Evolutionary conservation across 53 echinoderm and acorn worm species (phyloP).

Genomic region (Luidia sarsii): DNA sequence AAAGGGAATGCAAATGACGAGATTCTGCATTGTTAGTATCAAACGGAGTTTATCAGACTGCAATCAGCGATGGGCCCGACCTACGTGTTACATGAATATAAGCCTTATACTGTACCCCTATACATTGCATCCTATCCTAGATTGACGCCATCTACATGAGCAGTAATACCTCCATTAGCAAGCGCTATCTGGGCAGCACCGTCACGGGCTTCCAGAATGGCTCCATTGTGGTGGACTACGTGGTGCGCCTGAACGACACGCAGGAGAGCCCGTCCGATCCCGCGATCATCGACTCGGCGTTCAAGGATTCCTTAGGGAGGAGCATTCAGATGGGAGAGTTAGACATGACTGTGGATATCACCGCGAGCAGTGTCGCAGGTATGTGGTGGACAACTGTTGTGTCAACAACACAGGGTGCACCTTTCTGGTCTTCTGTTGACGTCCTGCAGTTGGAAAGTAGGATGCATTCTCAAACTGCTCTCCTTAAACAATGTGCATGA

Average conservation of each 20-base stretch:
- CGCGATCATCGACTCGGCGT: slow-evolving; percentile 26
- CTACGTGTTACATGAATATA: no score
- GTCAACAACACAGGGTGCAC: no score
- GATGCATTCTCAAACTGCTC: no score
- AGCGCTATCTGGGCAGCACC: slow-evolving; percentile 37
- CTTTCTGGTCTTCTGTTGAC: no score
- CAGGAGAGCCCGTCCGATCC: neutral
- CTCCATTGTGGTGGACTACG: slow-evolving; percentile 60
- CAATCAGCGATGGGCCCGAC: no score
- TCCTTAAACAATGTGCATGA: no score
- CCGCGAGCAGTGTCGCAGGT: slow-evolving; percentile 53
- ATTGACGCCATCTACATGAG: slow-evolving; percentile 54
- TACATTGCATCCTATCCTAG: slow-evolving; percentile 12
- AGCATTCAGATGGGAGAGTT: slow-evolving; percentile 25
- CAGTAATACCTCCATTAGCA: slow-evolving; percentile 18
- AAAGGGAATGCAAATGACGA: no score
- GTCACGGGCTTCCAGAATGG: slow-evolving; percentile 58
- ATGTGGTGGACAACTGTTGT: neutral
- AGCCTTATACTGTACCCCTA: no score
- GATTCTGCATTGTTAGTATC: no score
- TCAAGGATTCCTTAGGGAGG: slow-evolving; percentile 37
- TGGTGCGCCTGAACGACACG: slow-evolving; percentile 16
- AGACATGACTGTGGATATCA: slow-evolving; percentile 54
- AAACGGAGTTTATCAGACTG: no score
- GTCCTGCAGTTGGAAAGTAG: no score